Evolutionary conservation across 2,797 vertebrate species (phyloP).

Genomic region (Acrossocheilus fasciatus): DNA sequence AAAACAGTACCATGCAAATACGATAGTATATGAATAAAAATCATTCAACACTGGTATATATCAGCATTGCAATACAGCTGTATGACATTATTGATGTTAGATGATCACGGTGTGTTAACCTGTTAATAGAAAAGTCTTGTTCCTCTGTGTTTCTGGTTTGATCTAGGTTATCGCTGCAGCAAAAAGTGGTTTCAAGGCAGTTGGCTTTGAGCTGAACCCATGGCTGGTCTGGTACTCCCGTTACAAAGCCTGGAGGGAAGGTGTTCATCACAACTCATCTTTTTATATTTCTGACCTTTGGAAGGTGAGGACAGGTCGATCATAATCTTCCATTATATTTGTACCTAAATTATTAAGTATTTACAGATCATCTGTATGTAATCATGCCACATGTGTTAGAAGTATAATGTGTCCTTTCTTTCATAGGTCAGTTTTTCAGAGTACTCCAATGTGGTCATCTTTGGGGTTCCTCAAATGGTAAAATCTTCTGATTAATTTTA

Average conservation of each 20-base stretch:
- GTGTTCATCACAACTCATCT: constrained; percentile 82
- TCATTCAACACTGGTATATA: background rate
- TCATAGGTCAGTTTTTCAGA: constrained; percentile 88
- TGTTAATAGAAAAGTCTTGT: background rate
- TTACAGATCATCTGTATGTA: background rate
- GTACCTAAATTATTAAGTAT: background rate
- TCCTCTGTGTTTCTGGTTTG: constrained; percentile 43
- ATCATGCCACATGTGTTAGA: background rate
- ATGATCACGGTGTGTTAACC: background rate
- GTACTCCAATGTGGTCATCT: constrained; percentile 91
- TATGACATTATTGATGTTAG: background rate
- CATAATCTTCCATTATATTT: background rate
- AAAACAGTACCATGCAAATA: background rate
- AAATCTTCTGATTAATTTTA: constrained; percentile 65
- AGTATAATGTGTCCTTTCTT: constrained; percentile 7
- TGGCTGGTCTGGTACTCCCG: constrained; percentile 97
- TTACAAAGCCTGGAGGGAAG: constrained; percentile 88
- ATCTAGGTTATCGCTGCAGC: constrained; percentile 95
- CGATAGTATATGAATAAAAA: background rate
- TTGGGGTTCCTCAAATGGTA: constrained; percentile 98
- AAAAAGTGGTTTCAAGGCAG: constrained; percentile 87
- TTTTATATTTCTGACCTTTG: constrained; percentile 94
- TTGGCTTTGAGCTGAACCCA: constrained; percentile 94
- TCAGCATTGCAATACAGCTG: background rate
- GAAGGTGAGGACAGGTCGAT: constrained; percentile 83